phyloP scores from a whole-genome alignment of 2,888 invertebrate genomes.

The Sarcophaga subvicina region DNA sequence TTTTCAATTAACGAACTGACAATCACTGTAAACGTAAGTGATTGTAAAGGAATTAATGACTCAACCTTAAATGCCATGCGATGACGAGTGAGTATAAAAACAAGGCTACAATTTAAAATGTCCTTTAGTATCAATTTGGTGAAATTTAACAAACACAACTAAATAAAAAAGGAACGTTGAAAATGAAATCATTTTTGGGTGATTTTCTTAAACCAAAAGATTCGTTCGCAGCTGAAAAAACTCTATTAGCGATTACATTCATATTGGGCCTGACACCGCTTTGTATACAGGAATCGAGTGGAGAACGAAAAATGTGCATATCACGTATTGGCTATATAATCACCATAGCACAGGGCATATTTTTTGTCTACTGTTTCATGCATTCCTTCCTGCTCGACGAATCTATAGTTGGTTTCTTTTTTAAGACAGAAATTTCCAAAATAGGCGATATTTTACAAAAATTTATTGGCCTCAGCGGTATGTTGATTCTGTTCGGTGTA shows the following conservation, averaged over 20 bases:
- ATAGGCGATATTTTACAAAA: constrained; percentile 80
- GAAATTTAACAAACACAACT: constrained; percentile 9
- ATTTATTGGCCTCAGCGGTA: constrained; percentile 77
- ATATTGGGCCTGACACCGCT: constrained; percentile 79
- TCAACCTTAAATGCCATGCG: neutral
- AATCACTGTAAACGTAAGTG: constrained; percentile 17
- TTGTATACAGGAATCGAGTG: constrained; percentile 71
- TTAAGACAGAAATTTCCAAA: constrained; percentile 79
- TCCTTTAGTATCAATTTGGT: constrained; percentile 29
- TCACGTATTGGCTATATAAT: constrained; percentile 77
- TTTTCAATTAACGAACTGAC: constrained; percentile 39
- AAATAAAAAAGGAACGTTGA: neutral
- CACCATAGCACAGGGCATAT: constrained; percentile 75
- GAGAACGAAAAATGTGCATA: constrained; percentile 72
- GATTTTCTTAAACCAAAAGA: constrained; percentile 77
- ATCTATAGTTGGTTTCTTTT: constrained; percentile 80
- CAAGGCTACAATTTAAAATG: constrained; percentile 14
- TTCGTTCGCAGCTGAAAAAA: constrained; percentile 77
- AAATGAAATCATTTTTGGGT: constrained; percentile 69
- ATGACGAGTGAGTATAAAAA: constrained; percentile 51
- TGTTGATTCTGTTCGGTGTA: constrained; percentile 77
- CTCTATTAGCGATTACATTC: constrained; percentile 76
- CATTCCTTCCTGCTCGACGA: constrained; percentile 76
- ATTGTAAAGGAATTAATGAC: no score
- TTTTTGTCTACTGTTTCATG: constrained; percentile 79